Evolutionary conservation across 2,113 vertebrate species (phyloP), one percentile per base, ranked within the genome.

Genomic region (Astur gentilis): DNA sequence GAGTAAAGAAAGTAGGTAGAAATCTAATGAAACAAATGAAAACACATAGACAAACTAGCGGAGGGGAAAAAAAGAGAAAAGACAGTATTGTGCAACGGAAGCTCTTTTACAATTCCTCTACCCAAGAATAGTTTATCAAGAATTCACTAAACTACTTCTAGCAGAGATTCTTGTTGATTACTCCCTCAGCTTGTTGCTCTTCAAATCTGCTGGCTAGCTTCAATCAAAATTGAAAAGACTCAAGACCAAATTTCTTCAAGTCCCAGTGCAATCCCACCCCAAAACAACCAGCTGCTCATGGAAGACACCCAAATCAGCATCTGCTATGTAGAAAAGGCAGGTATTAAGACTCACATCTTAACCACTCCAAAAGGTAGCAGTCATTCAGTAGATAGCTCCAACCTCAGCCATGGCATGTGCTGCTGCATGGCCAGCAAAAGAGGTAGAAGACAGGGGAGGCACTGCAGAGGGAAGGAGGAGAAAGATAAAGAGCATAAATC

Each of bases 381-480:
- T 60, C 93, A 94, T 49, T 95, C 94, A 96, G 92, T 67, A 87
- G 79, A 96, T 52, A 83, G 91, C 96, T 96, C 94, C 96, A 96
- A 89, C 44, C 50, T 34, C 90, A 90, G 82, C 90, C 90, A 92
- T 87, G 60, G 73, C 93, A 93, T 34, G 69, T 93, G 91, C 78
- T 87, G 94, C 82, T 78, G 91, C 89, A 92, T 25, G 75, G 86
- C 89, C 86, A 90, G 61, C 75, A 79, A 95, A 90, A 95, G 88
- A 96, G 77, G 90, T 38, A 87, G 94, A 93, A 87, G 88, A 93
- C 88, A 96, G 73, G 65, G 64, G 50, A 93, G 50, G 34, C 93
- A 90, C 94, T 95, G 96, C 78, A 95, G 93, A 96, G 60, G 93
- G 84, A 96, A 96, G 93, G 85, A 96, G 88, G 90, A 96, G 55